Percentiles rank a stretch among this genome's conserved stretches.
phyloP scores from a whole-genome alignment of 2,797 vertebrate species.

The Helostoma temminkii region DNA sequence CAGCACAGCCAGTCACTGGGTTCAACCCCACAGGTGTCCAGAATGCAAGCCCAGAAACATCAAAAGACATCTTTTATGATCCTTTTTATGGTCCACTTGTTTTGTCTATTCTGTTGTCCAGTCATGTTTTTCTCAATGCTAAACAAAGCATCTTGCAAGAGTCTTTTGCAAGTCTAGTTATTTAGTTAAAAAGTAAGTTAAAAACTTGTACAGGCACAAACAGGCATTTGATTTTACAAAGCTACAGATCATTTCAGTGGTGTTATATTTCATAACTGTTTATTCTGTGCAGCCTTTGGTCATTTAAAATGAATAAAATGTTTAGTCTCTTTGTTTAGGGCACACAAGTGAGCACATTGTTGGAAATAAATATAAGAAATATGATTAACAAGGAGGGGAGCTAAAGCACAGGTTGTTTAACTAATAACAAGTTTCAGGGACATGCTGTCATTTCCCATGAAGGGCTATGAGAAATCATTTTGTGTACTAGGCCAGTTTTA shows the following conservation, averaged over 20 bases:
- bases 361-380: slow-evolving; percentile 12
- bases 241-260: slow-evolving; percentile 1
- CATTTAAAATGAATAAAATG: slow-evolving; percentile 5
- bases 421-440: slow-evolving; percentile 43
- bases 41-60: slow-evolving; percentile 65
- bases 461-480: slow-evolving; percentile 28
- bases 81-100: slow-evolving; percentile 68
- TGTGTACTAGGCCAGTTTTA: slow-evolving; percentile 23
- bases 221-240: slow-evolving; percentile 14
- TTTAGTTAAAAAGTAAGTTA: slow-evolving; percentile 1
- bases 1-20: slow-evolving; percentile 61
- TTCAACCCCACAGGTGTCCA: slow-evolving; percentile 79
- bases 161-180: slow-evolving; percentile 12
- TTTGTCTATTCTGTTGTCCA: slow-evolving; percentile 59
- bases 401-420: slow-evolving; percentile 35
- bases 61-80: slow-evolving; percentile 73
- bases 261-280: background rate
- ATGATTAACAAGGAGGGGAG: slow-evolving; percentile 6
- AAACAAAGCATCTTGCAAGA: slow-evolving; percentile 48
- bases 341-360: slow-evolving; percentile 4
- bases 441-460: slow-evolving; percentile 32
- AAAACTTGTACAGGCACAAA: slow-evolving; percentile 4
- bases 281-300: background rate
- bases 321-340: background rate
- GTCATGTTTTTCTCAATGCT: slow-evolving; percentile 57